Evolutionary conservation across 1,140 invertebrate species (phyloP), one percentile per base, ranked within the genome.

Genomic region (Atta texana): DNA sequence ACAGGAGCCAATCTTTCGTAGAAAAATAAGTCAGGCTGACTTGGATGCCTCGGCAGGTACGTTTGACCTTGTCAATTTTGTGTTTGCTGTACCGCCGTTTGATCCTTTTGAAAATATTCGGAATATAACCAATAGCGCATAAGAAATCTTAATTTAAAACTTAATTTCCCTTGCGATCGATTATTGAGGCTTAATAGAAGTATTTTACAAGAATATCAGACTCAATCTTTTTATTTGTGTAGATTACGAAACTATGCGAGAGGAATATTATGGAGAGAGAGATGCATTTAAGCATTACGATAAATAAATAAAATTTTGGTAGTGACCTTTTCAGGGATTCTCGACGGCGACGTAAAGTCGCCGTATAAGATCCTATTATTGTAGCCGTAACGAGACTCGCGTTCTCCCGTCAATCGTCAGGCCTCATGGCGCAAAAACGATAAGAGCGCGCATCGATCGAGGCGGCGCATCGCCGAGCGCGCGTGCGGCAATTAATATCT

Each of bases 401-500:
- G 51, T 59, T 82, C 68, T 59, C 68, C 80, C 14, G 80, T 72
- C 68, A 49, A 44, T 72, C 34, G 53, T 31, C 51, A 24, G 66
- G 69, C 53, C 34, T 1, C 44, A 5, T 44, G 69, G 55, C 68
- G 18, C 69, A 82, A 82, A 82, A 82, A 64, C 80, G 68, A 84
- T 84, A 75, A 84, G 80, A 59, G 80, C 68, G 55, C 78, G 82
- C 81, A 91, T 91, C 74, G 69, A 85, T 91, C 76, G 64, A 81
- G 61, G 72, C 51, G 39, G 78, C 68, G 68, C 69, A 92, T 87
- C 88, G 89, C 24, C 72, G 53, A 86, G 71, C 57, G 81, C 34
- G 82, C 77, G 80, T 64, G 81, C 82, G 64, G 86, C 89, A 71
- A 95, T 95, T 95, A 94, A 95, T 95, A 94, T 94, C 93, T 91